phyloP scores from a whole-genome alignment of 1,140 invertebrate genomes.

The Drosophila paulistorum region DNA sequence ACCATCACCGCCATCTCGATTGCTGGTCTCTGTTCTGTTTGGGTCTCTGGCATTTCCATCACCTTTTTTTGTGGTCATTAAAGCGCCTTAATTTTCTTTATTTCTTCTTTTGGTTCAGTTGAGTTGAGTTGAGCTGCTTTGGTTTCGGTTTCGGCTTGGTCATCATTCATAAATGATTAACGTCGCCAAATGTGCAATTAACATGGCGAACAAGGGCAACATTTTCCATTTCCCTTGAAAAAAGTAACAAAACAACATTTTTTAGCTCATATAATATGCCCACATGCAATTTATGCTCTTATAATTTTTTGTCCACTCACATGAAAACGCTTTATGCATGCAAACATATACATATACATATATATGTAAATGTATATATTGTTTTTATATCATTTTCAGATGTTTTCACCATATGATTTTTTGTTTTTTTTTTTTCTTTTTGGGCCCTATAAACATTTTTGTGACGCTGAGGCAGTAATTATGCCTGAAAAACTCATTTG shows the following conservation, averaged over 20 bases:
- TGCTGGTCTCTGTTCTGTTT: neutral
- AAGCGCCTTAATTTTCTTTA: conserved; percentile 56
- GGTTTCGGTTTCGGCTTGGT: conserved; percentile 11
- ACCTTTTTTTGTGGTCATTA: conserved; percentile 59
- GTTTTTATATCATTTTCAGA: conserved; percentile 19
- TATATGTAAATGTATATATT: neutral
- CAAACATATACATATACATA: neutral
- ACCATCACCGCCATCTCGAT: neutral
- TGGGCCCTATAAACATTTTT: conserved; percentile 61
- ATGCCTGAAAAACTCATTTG: conserved; percentile 78
- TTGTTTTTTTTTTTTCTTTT: conserved; percentile 44
- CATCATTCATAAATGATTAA: conserved; percentile 76
- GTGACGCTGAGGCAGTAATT: conserved; percentile 69
- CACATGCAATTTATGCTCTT: conserved; percentile 59
- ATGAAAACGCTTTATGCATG: neutral
- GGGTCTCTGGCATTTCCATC: conserved; percentile 22
- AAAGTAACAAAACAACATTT: conserved; percentile 52
- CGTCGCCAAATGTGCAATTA: conserved; percentile 55
- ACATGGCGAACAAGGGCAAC: conserved; percentile 55
- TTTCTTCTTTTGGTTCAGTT: conserved; percentile 28
- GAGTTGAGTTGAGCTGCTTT: conserved; percentile 24
- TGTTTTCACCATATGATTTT: conserved; percentile 59
- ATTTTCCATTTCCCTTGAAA: conserved; percentile 56
- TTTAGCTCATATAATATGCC: conserved; percentile 53
- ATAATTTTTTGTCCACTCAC: conserved; percentile 50